Base-by-base conservation (phyloP, 2,113 vertebrate species). In the Tinamus guttatus region DNA sequence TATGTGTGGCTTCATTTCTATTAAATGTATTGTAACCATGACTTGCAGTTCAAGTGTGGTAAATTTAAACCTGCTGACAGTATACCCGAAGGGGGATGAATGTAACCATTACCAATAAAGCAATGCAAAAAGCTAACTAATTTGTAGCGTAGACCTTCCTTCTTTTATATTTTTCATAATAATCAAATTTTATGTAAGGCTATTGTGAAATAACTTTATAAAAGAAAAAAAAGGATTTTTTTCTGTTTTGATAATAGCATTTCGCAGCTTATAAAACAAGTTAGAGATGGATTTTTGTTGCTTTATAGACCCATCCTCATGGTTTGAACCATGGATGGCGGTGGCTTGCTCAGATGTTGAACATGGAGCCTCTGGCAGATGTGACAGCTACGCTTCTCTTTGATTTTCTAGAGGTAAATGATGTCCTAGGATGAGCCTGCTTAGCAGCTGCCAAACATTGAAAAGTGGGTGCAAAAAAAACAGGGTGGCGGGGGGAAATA, bases 301-400 rank as follows among this genome's bases (percentile, higher is more conserved):
- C 34, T 67, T 67, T 60, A 2, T 54, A 99, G 99, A 3, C 69
- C 9, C 98, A 98, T 81, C 98, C 98, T 84, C 99, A 99, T 16
- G 99, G 99, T 9, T 94, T 99, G 90, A 98, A 97, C 95, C 97
- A 99, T 7, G 99, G 99, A 30, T 99, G 99, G 99, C 98, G 98
- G 7, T 99, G 99, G 99, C 91, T 99, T 79, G 98, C 99, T 8
- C 99, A 99, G 95, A 98, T 99, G 93, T 90, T 99, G 74, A 99
- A 99, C 97, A 98, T 99, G 98, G 99, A 99, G 89, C 99, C 99
- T 12, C 86, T 99, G 80, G 98, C 98, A 7, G 99, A 99, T 71
- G 97, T 99, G 95, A 99, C 99, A 2, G 99, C 99, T 1, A 99
- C 99, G 0, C 97, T 99, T 51, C 98, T 99, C 6, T 99, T 98